Evolutionary conservation across 2,888 invertebrate genomes (phyloP), one percentile per base, ranked within the genome.

Genomic region (Ametastegia equiseti): DNA sequence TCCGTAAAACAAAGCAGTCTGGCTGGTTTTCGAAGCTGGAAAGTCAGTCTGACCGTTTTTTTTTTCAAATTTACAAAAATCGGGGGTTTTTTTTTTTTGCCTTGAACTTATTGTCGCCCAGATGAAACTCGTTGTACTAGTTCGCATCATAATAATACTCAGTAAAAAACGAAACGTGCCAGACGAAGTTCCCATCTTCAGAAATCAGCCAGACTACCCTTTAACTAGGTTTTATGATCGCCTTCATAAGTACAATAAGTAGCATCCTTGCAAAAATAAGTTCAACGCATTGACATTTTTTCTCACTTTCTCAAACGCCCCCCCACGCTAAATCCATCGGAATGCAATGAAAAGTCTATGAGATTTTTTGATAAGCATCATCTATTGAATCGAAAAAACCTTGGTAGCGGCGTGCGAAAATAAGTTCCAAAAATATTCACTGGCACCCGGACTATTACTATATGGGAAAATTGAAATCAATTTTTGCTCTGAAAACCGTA

Each of bases 191-290:
- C n/a, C n/a, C n/a, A n/a, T n/a, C n/a, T n/a, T n/a, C n/a, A n/a
- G n/a, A n/a, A n/a, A n/a, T n/a, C n/a, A n/a, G n/a, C n/a, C n/a
- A n/a, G n/a, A n/a, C n/a, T n/a, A n/a, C n/a, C n/a, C n/a, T 11
- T 60, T 60, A 60, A 60, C 60, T 60, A 11, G 27, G 60, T 60
- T 60, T 60, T 30, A 60, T 60, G 60, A 60, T 60, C 60, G 27
- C 60, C 60, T 60, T 30, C 11, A 9, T 60, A 9, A 11, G 27
- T 60, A 30, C 60, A 30, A 60, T 60, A 27, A 60, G 57, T 57
- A 27, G 13, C 57, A 27, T 27, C 27, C 60, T 60, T 60, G 60
- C 60, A 19, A 60, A 60, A 60, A 60, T 13, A 47, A 47, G n/a
- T 47, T 47, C 47, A 47, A 47, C 3, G 15, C 47, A n/a, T 15